Evolutionary conservation across 2,888 invertebrate species (phyloP), one percentile per base, ranked within the genome.

Genomic region (Conchocele bisecta): DNA sequence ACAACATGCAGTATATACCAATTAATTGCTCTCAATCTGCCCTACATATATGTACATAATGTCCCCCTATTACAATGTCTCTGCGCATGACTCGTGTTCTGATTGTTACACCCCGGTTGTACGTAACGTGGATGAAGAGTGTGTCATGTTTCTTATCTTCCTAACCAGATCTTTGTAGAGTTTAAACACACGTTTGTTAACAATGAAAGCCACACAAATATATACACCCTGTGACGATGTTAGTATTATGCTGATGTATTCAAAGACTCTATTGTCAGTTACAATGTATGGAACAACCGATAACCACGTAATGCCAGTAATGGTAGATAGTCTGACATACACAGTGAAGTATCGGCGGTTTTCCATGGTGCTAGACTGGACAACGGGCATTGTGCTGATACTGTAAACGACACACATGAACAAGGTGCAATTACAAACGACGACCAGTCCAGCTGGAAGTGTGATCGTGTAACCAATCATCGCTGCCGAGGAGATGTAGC

Each of bases 131-230:
- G n/a, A n/a, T n/a, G n/a, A n/a, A n/a, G n/a, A n/a, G n/a, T n/a
- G n/a, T n/a, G n/a, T n/a, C n/a, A n/a, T n/a, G n/a, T n/a, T n/a
- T n/a, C n/a, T n/a, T n/a, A n/a, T n/a, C n/a, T n/a, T n/a, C n/a
- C n/a, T n/a, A n/a, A n/a, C n/a, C n/a, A n/a, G n/a, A n/a, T n/a
- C n/a, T n/a, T n/a, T n/a, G n/a, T n/a, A n/a, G 13, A 66, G 39
- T 13, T 22, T 24, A 11, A 61, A 2, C 6, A 54, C 54, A 26
- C 68, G 54, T 33, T 35, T 48, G 39, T 68, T 68, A 33, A 28
- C 22, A n/a, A 68, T 46, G 20, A 74, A 74, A 13, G 74, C 60
- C 26, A 66, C n/a, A 58, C 69, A 61, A 13, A 74, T 69, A 22
- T 69, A 74, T 20, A 69, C 44, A 13, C 74, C 74, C 31, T 69